Conservation (phyloP, 2,797 vertebrate species). For the Crax fasciolata region DNA sequence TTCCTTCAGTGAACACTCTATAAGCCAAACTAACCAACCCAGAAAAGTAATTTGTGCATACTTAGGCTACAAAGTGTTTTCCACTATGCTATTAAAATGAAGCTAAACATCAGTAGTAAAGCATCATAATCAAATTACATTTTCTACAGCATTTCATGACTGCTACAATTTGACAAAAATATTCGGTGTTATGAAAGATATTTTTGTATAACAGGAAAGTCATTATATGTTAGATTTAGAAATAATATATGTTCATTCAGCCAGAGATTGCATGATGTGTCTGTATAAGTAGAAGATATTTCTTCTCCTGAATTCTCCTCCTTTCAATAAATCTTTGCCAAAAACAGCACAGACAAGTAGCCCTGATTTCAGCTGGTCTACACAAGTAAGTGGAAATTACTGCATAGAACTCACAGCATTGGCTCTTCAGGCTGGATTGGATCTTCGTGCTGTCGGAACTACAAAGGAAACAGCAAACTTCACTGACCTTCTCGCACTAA, state of each 20-base stretch:
- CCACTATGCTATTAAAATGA: not conserved
- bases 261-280: not conserved
- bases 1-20: not conserved
- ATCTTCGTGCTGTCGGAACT: not conserved
- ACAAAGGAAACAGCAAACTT: not conserved
- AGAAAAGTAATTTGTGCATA: slow-evolving; percentile 18
- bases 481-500: not conserved
- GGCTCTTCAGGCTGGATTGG: not conserved
- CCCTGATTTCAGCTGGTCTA: not conserved
- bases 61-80: not conserved
- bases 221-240: not conserved
- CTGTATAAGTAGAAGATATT: not conserved
- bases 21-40: not conserved
- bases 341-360: not conserved
- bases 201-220: not conserved
- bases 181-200: not conserved
- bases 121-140: not conserved
- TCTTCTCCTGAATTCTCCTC: not conserved
- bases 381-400: not conserved
- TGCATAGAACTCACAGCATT: not conserved
- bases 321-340: not conserved
- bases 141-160: not conserved
- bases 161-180: not conserved
- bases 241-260: not conserved
- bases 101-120: not conserved